phyloP scores from a whole-genome alignment of 2,797 vertebrate species.

The Oreochromis grahami region DNA sequence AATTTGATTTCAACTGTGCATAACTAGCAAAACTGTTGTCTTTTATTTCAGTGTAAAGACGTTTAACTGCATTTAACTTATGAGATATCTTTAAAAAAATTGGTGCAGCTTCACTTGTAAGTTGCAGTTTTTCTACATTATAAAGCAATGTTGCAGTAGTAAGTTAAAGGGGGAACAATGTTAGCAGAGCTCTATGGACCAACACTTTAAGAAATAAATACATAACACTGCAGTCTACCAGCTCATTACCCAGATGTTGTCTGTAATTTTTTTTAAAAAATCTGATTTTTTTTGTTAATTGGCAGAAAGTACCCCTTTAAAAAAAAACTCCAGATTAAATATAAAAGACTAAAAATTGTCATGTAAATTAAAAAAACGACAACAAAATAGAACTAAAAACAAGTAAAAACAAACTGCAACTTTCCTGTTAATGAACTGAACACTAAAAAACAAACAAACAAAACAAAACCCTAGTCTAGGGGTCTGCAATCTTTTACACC shows the following conservation, averaged over 20 bases:
- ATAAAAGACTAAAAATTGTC: not conserved
- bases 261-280: not conserved
- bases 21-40: not conserved
- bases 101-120: not conserved
- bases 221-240: not conserved
- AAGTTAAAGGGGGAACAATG: not conserved
- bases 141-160: not conserved
- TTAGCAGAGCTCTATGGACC: not conserved
- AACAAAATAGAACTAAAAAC: not conserved
- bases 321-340: not conserved
- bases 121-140: not conserved
- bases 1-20: not conserved
- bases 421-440: not conserved
- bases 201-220: not conserved
- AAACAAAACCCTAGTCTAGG: not conserved
- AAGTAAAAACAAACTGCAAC: not conserved
- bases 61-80: not conserved
- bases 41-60: not conserved
- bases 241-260: not conserved
- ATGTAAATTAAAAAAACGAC: not conserved
- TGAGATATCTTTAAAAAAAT: not conserved
- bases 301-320: accelerated
- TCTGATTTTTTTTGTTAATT: not conserved
- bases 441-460: not conserved
- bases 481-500: too few relatives aligned